Base-by-base conservation (phyloP, 2,888 invertebrate genomes). In the Cheilosia scutellata region DNA sequence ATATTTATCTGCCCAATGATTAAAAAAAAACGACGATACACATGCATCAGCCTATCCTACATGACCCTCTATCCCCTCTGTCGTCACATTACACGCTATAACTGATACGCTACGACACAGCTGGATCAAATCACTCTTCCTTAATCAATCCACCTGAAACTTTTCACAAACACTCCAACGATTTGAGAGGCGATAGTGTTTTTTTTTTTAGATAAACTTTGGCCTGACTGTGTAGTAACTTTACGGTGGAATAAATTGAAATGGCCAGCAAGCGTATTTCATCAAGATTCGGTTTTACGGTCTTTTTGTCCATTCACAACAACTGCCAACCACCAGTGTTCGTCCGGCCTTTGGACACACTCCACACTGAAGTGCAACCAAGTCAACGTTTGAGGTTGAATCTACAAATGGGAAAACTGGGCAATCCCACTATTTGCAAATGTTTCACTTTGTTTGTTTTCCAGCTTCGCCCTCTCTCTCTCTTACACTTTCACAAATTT, bases 241-340 rank as follows among this genome's bases (percentile, higher is more conserved):
- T 20, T 20, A 20, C 2, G 20, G 20, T 20, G 20, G 20, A 20
- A 20, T 20, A 20, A 20, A 20, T 20, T 20, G n/a, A n/a, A n/a
- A n/a, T n/a, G n/a, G n/a, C n/a, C n/a, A n/a, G 20, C 20, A 37
- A 37, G 20, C 33, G 40, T 60, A 51, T 60, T 58, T 49, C 71
- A 71, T 60, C 37, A 42, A 62, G 58, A 60, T 31, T 53, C 31
- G 72, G 62, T 62, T 44, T 62, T 53, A 53, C 11, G 62, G 42
- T 74, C 53, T n/a, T 31, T 63, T 63, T 63, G 44, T 53, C 29
- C 60, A 42, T 51, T 58, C 27, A 44, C 47, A 25, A n/a, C 7
- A 25, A 25, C 7, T 13, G 11, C n/a, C 37, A 33, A n/a, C 16
- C 16, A 51, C 20, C 37, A 16, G 11, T 25, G 13, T 27, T 20